phyloP scores from a whole-genome alignment of 2,888 invertebrate genomes.

The Electrophaes corylata region DNA sequence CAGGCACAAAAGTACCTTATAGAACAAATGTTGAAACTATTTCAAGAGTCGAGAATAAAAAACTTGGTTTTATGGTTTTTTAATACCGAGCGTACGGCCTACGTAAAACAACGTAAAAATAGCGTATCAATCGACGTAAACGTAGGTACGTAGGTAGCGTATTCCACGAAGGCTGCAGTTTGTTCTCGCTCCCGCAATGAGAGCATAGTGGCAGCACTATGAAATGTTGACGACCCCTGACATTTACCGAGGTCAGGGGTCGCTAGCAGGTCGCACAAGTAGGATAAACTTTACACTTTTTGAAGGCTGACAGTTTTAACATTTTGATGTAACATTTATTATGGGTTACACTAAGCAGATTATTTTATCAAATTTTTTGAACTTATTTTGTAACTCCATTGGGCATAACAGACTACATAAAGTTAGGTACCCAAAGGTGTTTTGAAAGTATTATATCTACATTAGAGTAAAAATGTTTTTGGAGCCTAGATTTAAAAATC shows the following conservation, averaged over 20 bases:
- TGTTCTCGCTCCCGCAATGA: conserved; percentile 4
- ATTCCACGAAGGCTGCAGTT: conserved; percentile 12
- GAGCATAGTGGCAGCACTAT: conserved; percentile 21
- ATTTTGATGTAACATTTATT: too few relatives aligned
- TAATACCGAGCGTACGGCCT: neutral
- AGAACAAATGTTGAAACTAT: too few relatives aligned
- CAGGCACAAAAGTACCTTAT: too few relatives aligned
- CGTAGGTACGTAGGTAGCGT: neutral
- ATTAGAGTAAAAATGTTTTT: too few relatives aligned
- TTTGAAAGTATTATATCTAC: too few relatives aligned
- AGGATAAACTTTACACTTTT: conserved; percentile 36
- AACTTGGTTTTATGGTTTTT: neutral
- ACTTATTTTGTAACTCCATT: too few relatives aligned
- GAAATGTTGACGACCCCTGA: conserved; percentile 47
- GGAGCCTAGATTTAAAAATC: too few relatives aligned
- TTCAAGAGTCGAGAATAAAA: too few relatives aligned
- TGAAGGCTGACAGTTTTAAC: conserved; percentile 16
- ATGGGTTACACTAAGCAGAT: too few relatives aligned
- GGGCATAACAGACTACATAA: too few relatives aligned
- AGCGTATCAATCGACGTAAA: neutral
- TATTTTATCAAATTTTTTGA: too few relatives aligned
- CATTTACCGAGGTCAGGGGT: conserved; percentile 51
- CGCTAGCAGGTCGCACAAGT: conserved; percentile 37
- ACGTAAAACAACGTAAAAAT: neutral
- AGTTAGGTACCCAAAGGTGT: too few relatives aligned